Evolutionary conservation across 2,888 invertebrate genomes (phyloP), one percentile per base, ranked within the genome.

Genomic region (Noctua janthina): DNA sequence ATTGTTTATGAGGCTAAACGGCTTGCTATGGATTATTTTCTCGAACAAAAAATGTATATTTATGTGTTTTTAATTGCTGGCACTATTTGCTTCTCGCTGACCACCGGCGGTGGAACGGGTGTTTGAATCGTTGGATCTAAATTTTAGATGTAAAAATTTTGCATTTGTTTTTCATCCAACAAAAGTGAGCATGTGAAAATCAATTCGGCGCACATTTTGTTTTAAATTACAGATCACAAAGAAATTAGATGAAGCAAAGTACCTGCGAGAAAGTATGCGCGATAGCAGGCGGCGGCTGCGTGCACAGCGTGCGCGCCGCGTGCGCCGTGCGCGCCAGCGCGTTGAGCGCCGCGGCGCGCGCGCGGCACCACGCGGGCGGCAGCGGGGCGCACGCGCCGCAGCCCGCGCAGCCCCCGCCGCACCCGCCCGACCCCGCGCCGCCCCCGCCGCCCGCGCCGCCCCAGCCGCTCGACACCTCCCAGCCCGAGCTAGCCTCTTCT

Each of bases 221-320:
- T 46, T 46, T 46, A 46, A 46, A 46, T 46, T 46, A 20, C 20
- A 20, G 20, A 20, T 54, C 7, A 20, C 54, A 54, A 54, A 20
- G 8, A 54, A 54, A 54, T 54, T 54, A 23, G n/a, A 1, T 23
- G 23, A 56, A 23, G 23, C 23, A 0, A 3, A 7, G 23, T 13
- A 62, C 96, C 94, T 98, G 98, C 0, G 99, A 99, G 78, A 93
- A 93, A 0, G 93, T 92, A 5, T 98, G 98, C 0, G 99, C 99
- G 78, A 99, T 99, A 0, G 99, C 99, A 0, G 99, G 99, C 64
- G 99, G 99, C 51, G 99, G 99, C 81, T 99, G 99, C 81, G 99
- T 98, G 91, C 98, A 98, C 64, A 99, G 97, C 81, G 98, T 98
- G 86, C 97, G 97, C 89, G 98, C 98, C 0, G 98, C 98, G 70